phyloP scores from a whole-genome alignment of 2,113 vertebrate genomes.

The Triplophysa dalaica region DNA sequence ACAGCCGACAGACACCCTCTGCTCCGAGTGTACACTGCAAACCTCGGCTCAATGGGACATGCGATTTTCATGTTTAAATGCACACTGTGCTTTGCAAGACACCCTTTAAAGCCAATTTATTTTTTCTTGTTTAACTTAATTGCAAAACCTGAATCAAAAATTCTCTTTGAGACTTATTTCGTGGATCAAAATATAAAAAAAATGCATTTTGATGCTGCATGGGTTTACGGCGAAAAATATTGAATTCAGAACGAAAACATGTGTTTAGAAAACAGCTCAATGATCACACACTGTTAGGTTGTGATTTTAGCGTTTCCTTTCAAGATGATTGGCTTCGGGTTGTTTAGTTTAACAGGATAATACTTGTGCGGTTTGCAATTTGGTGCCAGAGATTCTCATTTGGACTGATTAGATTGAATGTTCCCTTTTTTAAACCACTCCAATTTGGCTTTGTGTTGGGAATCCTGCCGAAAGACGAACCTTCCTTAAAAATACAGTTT shows the following conservation, averaged over 20 bases:
- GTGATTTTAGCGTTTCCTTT: conserved; percentile 3
- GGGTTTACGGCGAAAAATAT: background rate
- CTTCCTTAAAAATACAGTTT: background rate
- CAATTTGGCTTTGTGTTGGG: conserved; percentile 7
- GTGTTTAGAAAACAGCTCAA: too few relatives aligned
- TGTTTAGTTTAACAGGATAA: conserved; percentile 23
- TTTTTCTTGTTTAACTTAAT: background rate
- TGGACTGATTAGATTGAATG: conserved; percentile 27
- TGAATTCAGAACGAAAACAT: background rate
- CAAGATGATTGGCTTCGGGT: background rate
- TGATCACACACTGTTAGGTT: background rate
- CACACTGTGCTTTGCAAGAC: conserved; percentile 1
- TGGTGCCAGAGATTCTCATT: conserved; percentile 6
- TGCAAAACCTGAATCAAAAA: background rate
- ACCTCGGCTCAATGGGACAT: conserved; percentile 11
- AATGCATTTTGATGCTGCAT: background rate
- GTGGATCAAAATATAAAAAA: background rate
- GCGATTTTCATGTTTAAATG: background rate
- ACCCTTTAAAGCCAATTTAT: background rate
- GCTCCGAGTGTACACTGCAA: conserved; percentile 5
- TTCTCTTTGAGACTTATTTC: background rate
- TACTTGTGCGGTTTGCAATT: conserved; percentile 11
- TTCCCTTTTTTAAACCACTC: conserved; percentile 19
- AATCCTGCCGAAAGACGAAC: background rate
- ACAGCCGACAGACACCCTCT: conserved; percentile 2